Evolutionary conservation across 2,113 vertebrate species (phyloP).

Genomic region (Phaetusa simplex): DNA sequence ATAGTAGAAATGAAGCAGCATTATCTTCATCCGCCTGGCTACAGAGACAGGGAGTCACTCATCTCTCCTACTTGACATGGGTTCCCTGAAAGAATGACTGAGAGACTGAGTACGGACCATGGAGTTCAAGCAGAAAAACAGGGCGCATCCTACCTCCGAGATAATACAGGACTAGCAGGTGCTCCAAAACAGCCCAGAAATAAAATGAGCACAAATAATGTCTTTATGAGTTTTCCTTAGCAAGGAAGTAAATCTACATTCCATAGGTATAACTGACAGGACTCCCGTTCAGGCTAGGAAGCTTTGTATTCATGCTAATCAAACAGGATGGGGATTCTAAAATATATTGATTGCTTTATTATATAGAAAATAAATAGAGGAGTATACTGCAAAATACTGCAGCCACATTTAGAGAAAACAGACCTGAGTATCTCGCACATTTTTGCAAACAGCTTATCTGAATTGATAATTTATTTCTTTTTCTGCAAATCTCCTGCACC

Average conservation of each 20-base stretch:
- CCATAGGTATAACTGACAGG: background rate
- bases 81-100: background rate
- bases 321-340: background rate
- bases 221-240: background rate
- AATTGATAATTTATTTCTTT: background rate
- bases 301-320: background rate
- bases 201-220: background rate
- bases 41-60: background rate
- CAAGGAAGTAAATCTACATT: background rate
- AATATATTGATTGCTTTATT: background rate
- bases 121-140: background rate
- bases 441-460: background rate
- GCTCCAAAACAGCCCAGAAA: background rate
- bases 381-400: background rate
- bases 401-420: background rate
- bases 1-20: background rate
- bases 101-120: background rate
- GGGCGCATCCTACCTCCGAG: background rate
- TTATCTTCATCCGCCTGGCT: background rate
- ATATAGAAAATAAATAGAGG: background rate
- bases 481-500: background rate
- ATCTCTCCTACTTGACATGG: background rate
- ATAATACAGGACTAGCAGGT: background rate
- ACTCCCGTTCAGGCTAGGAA: background rate
- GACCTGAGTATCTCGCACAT: background rate